Evolutionary conservation across 2,888 invertebrate genomes (phyloP).

Genomic region (Ischnura elegans): DNA sequence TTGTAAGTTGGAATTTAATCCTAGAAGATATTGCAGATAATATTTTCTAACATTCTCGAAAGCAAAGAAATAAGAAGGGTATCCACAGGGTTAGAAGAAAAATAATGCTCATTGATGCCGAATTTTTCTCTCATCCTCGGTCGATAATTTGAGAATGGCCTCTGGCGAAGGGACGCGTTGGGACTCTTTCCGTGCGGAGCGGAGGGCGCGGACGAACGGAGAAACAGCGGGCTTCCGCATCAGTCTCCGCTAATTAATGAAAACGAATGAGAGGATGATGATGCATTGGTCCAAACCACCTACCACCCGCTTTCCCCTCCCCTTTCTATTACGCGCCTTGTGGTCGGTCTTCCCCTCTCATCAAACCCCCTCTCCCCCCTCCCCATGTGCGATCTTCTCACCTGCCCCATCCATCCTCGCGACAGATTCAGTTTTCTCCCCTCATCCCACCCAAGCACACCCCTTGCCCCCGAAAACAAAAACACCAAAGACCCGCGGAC

Average conservation of each 20-base stretch:
- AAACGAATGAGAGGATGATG: slow-evolving; percentile 29
- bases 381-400: background rate
- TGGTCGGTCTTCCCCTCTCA: too few relatives aligned
- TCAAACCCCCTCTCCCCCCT: background rate
- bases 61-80: too few relatives aligned
- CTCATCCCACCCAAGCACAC: background rate
- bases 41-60: too few relatives aligned
- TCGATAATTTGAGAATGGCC: too few relatives aligned
- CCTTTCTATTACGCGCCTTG: background rate
- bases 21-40: too few relatives aligned
- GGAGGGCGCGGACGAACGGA: too few relatives aligned
- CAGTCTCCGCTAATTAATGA: slow-evolving; percentile 30
- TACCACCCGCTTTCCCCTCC: background rate
- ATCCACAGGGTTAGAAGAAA: too few relatives aligned
- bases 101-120: too few relatives aligned
- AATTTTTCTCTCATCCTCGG: too few relatives aligned
- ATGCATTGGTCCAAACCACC: background rate
- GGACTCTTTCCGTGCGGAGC: background rate
- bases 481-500: background rate
- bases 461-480: too few relatives aligned
- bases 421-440: slow-evolving; percentile 41
- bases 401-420: slow-evolving; percentile 41
- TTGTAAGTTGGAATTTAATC: too few relatives aligned
- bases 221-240: background rate
- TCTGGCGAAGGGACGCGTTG: background rate